Evolutionary conservation across 2,113 vertebrate genomes (phyloP).

Genomic region (Engraulis encrasicolus): DNA sequence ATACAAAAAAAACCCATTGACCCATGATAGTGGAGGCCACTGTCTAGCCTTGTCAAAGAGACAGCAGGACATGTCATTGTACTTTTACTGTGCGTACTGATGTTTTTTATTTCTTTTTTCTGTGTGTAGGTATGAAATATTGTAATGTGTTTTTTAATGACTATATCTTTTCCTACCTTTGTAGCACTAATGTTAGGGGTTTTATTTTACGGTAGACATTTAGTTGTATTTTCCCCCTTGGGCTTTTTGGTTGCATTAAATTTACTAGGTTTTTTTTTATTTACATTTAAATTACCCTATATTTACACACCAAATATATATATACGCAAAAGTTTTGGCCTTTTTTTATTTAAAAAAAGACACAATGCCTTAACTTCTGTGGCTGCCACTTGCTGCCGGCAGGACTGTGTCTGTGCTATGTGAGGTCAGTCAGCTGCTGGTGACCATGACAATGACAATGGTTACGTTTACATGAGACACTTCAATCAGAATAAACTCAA

Average conservation of each 20-base stretch:
- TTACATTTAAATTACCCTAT: too few relatives aligned
- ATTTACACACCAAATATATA: background rate
- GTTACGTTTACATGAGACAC: too few relatives aligned
- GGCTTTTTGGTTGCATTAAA: background rate
- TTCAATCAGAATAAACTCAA: too few relatives aligned
- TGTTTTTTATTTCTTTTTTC: background rate
- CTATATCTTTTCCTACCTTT: conserved; percentile 4
- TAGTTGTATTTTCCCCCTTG: background rate
- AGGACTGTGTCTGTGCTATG: background rate
- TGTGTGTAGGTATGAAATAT: background rate
- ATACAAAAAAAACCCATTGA: background rate
- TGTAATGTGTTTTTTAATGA: background rate
- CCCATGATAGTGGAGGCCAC: background rate
- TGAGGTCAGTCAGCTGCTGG: background rate
- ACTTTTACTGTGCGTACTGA: background rate
- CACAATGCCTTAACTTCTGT: background rate
- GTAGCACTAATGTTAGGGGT: background rate
- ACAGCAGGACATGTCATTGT: background rate
- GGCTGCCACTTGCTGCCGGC: background rate
- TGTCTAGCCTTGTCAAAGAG: background rate
- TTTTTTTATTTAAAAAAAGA: background rate
- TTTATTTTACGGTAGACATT: background rate
- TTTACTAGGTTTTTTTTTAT: background rate
- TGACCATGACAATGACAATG: too few relatives aligned
- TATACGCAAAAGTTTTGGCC: background rate